Evolutionary conservation across 2,113 vertebrate species (phyloP).

Genomic region (Saimiri boliviensis): DNA sequence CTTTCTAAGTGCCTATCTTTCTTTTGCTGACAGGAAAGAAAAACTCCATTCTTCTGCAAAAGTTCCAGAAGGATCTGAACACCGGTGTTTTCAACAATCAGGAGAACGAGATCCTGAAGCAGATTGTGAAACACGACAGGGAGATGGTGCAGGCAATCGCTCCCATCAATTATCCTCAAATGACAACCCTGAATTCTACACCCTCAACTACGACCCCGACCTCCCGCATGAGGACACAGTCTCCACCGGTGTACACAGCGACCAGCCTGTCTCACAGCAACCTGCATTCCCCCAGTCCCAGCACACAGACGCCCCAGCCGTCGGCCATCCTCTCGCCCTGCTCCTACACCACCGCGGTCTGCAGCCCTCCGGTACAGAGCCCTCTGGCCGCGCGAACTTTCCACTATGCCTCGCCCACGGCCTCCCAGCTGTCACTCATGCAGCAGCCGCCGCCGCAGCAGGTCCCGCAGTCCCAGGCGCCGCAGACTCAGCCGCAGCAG

Average conservation of each 20-base stretch:
- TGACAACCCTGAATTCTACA: slow-evolving; percentile 88
- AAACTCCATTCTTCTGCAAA: slow-evolving; percentile 97
- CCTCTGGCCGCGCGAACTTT: slow-evolving; percentile 94
- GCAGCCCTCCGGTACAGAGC: slow-evolving; percentile 94
- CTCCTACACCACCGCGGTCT: slow-evolving; percentile 92
- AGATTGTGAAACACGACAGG: slow-evolving; percentile 98
- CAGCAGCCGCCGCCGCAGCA: slow-evolving; percentile 84
- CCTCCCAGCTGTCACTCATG: slow-evolving; percentile 95
- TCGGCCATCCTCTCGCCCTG: slow-evolving; percentile 92
- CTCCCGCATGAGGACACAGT: slow-evolving; percentile 89
- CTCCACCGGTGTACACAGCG: slow-evolving; percentile 87
- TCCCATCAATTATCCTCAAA: slow-evolving; percentile 89
- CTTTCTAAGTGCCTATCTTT: slow-evolving; percentile 50
- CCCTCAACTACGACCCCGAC: slow-evolving; percentile 87
- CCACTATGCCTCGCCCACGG: slow-evolving; percentile 93
- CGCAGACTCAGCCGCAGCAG: slow-evolving; percentile 76
- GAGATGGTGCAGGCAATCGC: slow-evolving; percentile 97
- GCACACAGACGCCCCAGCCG: slow-evolving; percentile 89
- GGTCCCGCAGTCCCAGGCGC: slow-evolving; percentile 80
- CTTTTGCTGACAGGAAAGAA: slow-evolving; percentile 93
- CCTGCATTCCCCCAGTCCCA: slow-evolving; percentile 89
- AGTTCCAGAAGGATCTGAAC: slow-evolving; percentile 99
- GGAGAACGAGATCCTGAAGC: slow-evolving; percentile 99
- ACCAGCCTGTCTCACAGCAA: slow-evolving; percentile 90
- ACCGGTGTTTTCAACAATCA: slow-evolving; percentile 99